Conservation (phyloP, 2,113 vertebrate species). For the Dermatemys mawii region DNA sequence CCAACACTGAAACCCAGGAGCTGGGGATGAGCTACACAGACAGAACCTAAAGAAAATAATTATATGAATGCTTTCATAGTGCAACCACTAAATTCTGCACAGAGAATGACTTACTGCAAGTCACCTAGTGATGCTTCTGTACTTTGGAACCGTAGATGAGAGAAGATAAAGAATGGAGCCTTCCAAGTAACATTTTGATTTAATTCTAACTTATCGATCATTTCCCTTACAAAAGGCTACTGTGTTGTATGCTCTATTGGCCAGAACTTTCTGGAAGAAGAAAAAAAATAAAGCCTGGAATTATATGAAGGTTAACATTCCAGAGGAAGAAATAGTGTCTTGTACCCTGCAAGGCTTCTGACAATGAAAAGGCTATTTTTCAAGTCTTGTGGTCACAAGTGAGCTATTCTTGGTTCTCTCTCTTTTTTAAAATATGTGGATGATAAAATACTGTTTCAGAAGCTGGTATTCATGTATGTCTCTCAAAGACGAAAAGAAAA, state of each 20-base stretch:
- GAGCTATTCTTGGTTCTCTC: conserved; percentile 1
- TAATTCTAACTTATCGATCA: not conserved
- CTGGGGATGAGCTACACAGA: not conserved
- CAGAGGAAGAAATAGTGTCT: not conserved
- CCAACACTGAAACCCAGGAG: not conserved
- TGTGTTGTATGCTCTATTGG: not conserved
- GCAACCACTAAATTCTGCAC: rapidly evolving
- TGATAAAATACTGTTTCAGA: conserved; percentile 74
- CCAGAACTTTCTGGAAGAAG: not conserved
- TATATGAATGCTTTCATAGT: not conserved
- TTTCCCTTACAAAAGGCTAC: not conserved
- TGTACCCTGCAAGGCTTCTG: not conserved
- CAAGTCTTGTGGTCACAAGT: conserved; percentile 39
- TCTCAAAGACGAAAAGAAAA: conserved; percentile 83
- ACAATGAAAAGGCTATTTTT: not conserved
- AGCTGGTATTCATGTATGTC: conserved; percentile 78
- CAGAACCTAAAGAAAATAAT: too few species aligned
- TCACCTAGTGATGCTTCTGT: not conserved
- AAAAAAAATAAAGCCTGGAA: not conserved
- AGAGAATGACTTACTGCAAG: not conserved
- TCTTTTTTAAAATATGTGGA: not conserved
- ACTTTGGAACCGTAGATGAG: not conserved
- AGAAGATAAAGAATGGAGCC: not conserved
- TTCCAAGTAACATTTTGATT: not conserved
- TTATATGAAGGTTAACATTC: not conserved